Base-by-base conservation (phyloP, 1,140 invertebrate genomes). In the Neomicropteryx cornuta region DNA sequence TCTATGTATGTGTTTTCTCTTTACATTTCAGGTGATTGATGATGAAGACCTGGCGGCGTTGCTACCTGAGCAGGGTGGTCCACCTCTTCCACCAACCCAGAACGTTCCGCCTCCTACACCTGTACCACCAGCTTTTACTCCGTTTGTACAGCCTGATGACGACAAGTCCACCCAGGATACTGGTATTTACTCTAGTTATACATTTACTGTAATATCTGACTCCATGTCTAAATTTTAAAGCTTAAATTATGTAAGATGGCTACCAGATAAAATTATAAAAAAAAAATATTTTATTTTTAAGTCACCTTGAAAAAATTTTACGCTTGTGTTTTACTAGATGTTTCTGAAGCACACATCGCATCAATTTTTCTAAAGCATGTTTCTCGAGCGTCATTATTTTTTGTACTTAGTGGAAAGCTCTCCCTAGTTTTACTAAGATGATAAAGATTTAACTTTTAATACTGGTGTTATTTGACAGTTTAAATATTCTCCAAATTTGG, bases 1-100 rank as follows among this genome's bases (percentile, higher is more conserved):
- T 8, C 8, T 27, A n/a, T 8, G n/a, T 8, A 27, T 8, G n/a
- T 8, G 24, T 27, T 27, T 8, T 27, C 8, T 8, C 24, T 27
- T 27, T 27, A n/a, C 24, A 27, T 42, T n/a, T 28, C 46, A 65
- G 62, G 55, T 65, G 43, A 65, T 65, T 51, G 62, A 65, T 55
- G 62, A 63, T 56, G 62, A 60, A 44, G 62, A 65, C 54, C 59
- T 65, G 44, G 62, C 59, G 49, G 62, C 60, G 56, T 52, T 65
- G 57, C 61, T 65, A 57, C 62, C 62, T 50, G 62, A 65, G 53
- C 62, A 65, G 51, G 60, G n/a, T n/a, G n/a, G n/a, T n/a, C n/a
- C 59, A 50, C 45, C 62, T 51, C 53, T 53, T 55, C 58, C 62
- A 55, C 53, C 58, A 55, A 48, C 58, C 55, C 60, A 62, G 51